Evolutionary conservation across 2,888 invertebrate genomes (phyloP).

Genomic region (Nebria brevicollis): DNA sequence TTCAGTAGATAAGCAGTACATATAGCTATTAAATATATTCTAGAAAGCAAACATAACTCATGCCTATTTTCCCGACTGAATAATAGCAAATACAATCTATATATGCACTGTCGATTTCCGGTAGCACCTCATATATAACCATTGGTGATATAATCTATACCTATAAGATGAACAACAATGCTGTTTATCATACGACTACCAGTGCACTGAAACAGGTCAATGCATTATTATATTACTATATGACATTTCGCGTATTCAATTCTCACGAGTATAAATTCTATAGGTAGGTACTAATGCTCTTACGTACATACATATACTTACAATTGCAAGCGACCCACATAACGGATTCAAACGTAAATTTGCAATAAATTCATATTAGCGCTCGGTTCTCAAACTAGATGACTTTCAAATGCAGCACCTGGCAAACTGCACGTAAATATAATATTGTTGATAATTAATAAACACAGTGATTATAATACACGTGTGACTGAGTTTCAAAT

Average conservation of each 20-base stretch:
- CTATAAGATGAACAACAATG: neutral
- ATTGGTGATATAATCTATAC: neutral
- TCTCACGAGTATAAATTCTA: constrained; percentile 6
- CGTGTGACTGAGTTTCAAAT: neutral
- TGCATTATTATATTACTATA: constrained; percentile 6
- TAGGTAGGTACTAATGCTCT: neutral
- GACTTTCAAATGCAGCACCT: constrained; percentile 7
- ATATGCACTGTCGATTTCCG: constrained; percentile 3
- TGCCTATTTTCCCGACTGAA: neutral
- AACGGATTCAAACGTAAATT: constrained; percentile 36
- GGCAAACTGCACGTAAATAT: constrained; percentile 21
- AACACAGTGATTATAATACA: neutral
- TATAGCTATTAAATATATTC: neutral
- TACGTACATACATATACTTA: neutral
- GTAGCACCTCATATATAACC: constrained; percentile 4
- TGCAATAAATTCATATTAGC: constrained; percentile 37
- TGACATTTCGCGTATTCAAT: constrained; percentile 6
- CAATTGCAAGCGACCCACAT: neutral
- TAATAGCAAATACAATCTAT: constrained; percentile 5
- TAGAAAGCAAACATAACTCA: neutral
- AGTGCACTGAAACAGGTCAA: neutral
- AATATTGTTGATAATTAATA: constrained; percentile 23
- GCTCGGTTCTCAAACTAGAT: neutral
- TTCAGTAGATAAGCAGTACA: neutral
- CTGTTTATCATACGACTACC: neutral